Evolutionary conservation across 2,113 vertebrate genomes (phyloP), one percentile per base, ranked within the genome.

Genomic region (Elachura formosa): DNA sequence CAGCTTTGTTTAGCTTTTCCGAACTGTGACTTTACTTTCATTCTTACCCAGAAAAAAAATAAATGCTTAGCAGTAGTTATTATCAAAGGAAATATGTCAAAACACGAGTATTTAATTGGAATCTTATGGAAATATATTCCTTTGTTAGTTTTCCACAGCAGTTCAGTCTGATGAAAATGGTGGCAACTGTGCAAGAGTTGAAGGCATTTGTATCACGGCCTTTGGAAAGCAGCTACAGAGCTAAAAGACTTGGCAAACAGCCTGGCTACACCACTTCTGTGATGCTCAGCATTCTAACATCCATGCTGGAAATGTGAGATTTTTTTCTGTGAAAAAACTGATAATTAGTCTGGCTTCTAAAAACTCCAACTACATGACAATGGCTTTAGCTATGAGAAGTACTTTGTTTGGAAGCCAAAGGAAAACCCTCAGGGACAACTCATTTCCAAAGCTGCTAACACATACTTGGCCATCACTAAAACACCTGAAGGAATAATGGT

Each of bases 1-100:
- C 85, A 92, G 93, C 76, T 95, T 94, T 96, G 94, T 96, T 94
- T 94, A 90, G 83, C n/a, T 90, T 94, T 90, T 90, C 79, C 83
- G 87, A 84, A 91, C 79, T 64, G 55, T 62, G 74, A 36, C 82
- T 94, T 77, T 80, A 73, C 49, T 93, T 92, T 78, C 51, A 36
- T 84, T 91, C 43, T 88, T 87, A 86, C 61, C 14, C 87, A 81
- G 64, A 71, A 85, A 85, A 77, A 66, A 75, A 14, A 56, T 14
- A 89, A 96, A 91, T 10, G 18, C 41, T 85, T 91, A 84, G 87
- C 59, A 73, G 36, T 51, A 91, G 45, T 74, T 91, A 92, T 71
- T 90, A 92, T 68, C 23, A 22, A 93, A 84, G 52, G 28, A 93
- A 95, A 62, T 71, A 81, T 45, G 59, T 86, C 82, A 92, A 93